Evolutionary conservation across 2,797 vertebrate species (phyloP).

Genomic region (Hemibagrus guttatus): DNA sequence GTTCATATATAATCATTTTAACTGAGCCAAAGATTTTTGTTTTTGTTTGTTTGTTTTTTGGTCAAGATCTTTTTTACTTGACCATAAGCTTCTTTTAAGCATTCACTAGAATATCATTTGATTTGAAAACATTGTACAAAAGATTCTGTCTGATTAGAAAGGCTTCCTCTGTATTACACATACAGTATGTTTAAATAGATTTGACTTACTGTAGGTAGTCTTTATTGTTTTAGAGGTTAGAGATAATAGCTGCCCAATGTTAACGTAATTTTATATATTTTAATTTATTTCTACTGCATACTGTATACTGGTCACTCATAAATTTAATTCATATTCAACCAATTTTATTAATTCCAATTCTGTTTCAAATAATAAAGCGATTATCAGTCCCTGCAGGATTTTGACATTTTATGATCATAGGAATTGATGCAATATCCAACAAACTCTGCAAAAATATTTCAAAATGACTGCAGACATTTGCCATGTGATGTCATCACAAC

Average conservation of each 20-base stretch:
- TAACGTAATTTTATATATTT: not conserved
- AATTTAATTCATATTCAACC: not conserved
- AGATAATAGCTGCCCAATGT: not conserved
- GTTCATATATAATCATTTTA: too few species aligned
- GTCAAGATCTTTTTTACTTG: too few species aligned
- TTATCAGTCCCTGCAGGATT: not conserved
- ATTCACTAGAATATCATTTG: too few species aligned
- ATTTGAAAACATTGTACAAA: too few species aligned
- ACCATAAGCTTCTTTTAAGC: too few species aligned
- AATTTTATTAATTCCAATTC: not conserved
- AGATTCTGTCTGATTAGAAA: not conserved
- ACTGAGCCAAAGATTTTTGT: too few species aligned
- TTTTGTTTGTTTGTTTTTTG: too few species aligned
- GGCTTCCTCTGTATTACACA: not conserved
- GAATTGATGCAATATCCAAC: too few species aligned
- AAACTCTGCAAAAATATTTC: too few species aligned
- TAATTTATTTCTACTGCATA: not conserved
- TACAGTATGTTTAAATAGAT: not conserved
- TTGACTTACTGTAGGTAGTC: not conserved
- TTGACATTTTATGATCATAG: too few species aligned
- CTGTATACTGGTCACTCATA: not conserved
- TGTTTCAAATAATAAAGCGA: not conserved
- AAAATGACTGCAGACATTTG: too few species aligned
- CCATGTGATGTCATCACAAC: too few species aligned
- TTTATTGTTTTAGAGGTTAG: not conserved